A percentile compares a stretch with the other conserved stretches of the same genome.
Conservation (phyloP, 2,113 vertebrate genomes). For the Ctenodactylus gundi region DNA sequence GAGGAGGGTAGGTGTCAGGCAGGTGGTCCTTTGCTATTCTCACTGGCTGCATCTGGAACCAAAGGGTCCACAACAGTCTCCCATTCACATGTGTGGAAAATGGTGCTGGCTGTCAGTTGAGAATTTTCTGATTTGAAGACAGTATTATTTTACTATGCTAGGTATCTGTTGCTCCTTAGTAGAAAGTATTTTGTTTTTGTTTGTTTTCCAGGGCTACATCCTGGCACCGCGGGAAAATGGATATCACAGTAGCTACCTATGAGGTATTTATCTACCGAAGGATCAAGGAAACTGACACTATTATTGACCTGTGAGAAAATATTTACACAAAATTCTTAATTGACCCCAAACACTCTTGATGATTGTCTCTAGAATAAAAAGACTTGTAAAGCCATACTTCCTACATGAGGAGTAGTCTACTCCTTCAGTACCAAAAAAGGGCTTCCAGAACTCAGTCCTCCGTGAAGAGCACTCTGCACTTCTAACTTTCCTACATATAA, state of each 20-base stretch:
- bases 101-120: neutral
- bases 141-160: neutral
- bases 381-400: neutral
- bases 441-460: neutral
- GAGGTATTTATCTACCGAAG: neutral
- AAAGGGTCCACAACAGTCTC: neutral
- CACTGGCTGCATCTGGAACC: neutral
- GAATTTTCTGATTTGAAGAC: neutral
- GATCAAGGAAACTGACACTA: neutral
- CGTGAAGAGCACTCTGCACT: neutral
- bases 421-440: neutral
- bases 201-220: neutral
- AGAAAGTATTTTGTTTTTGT: neutral
- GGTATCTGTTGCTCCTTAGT: neutral
- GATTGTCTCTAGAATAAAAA: neutral
- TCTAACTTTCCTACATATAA: neutral
- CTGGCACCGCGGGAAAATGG: neutral
- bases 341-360: neutral
- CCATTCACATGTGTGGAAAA: neutral
- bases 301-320: conserved; percentile 23
- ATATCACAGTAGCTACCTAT: neutral
- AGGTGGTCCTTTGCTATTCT: neutral
- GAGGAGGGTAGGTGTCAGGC: neutral
- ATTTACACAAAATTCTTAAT: neutral
- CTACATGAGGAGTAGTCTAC: neutral